These are phyloP conservation scores for Drosophila persimilis DNA, from an alignment of 1,140 invertebrate genomes.

Conservation along the genomic window DNA sequence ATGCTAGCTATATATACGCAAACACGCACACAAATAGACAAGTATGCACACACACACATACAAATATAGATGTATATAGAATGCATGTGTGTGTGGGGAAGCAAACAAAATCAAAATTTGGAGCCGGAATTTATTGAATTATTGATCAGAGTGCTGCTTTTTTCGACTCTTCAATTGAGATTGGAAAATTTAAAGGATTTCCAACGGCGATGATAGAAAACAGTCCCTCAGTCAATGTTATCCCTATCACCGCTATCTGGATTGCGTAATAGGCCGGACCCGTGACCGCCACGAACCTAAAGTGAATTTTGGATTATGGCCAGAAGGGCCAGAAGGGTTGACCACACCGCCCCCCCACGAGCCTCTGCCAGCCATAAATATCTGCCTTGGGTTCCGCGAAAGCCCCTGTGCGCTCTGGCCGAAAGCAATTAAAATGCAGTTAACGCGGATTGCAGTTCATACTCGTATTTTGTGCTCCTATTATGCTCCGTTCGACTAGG, in stretches of 20 bases:
- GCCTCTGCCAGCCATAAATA: background rate
- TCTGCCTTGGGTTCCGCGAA: too few species aligned
- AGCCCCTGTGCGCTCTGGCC: background rate
- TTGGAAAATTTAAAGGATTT: constrained; percentile 9
- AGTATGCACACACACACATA: background rate
- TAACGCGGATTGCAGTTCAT: background rate
- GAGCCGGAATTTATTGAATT: constrained; percentile 30
- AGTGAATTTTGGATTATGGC: constrained; percentile 8
- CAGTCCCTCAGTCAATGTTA: too few species aligned
- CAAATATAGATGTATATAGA: background rate
- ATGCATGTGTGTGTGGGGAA: background rate
- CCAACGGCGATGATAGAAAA: too few species aligned
- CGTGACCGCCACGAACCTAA: background rate
- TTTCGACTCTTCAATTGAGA: background rate
- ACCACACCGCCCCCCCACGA: background rate
- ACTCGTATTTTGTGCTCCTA: background rate
- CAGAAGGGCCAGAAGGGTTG: background rate
- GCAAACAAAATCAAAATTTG: constrained; percentile 35
- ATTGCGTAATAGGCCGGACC: background rate
- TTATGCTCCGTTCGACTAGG: too few species aligned
- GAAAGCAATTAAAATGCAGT: constrained; percentile 17
- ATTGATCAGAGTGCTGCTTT: constrained; percentile 11
- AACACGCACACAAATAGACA: constrained; percentile 12
- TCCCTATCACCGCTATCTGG: too few species aligned
- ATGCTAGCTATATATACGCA: constrained; percentile 21